Percentiles rank a stretch among this genome's conserved stretches.
phyloP scores from a whole-genome alignment of 2,888 invertebrate genomes.

The Agapostemon virescens region DNA sequence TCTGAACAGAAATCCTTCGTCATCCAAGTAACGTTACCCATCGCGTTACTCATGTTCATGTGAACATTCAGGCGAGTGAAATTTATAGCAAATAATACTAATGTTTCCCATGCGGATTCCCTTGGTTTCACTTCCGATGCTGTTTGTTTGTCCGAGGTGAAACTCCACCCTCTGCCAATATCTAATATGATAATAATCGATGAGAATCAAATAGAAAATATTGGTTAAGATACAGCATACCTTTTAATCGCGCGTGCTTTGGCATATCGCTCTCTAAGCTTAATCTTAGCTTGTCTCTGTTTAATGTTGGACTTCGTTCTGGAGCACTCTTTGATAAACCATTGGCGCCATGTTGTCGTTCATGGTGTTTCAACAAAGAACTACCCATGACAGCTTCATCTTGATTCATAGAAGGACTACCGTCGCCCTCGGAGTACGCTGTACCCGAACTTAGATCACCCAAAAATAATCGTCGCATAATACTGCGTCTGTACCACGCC shows the following conservation, averaged over 20 bases:
- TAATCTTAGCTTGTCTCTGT: conserved; percentile 83
- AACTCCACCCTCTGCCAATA: conserved; percentile 83
- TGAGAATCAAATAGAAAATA: background rate
- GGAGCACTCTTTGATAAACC: conserved; percentile 75
- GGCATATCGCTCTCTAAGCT: conserved; percentile 82
- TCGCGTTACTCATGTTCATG: conserved; percentile 99
- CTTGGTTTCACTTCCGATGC: conserved; percentile 84
- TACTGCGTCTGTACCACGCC: conserved; percentile 98
- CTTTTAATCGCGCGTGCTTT: conserved; percentile 81
- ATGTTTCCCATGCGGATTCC: conserved; percentile 95
- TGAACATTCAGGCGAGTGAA: conserved; percentile 97
- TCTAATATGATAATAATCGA: conserved; percentile 71
- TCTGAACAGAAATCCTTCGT: conserved; percentile 95
- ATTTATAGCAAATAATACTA: conserved; percentile 97
- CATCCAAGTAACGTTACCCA: conserved; percentile 98
- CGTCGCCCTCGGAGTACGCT: conserved; percentile 80
- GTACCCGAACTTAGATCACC: conserved; percentile 90
- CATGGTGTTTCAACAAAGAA: conserved; percentile 76
- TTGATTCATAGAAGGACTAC: conserved; percentile 74
- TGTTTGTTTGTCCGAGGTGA: conserved; percentile 83
- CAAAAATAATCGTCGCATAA: conserved; percentile 94
- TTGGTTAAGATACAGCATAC: conserved; percentile 54
- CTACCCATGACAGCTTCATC: conserved; percentile 78
- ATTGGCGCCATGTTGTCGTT: conserved; percentile 71
- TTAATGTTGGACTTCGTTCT: conserved; percentile 78